Base-by-base conservation (phyloP, 2,888 invertebrate species). In the Drosophila nr. medialis region DNA sequence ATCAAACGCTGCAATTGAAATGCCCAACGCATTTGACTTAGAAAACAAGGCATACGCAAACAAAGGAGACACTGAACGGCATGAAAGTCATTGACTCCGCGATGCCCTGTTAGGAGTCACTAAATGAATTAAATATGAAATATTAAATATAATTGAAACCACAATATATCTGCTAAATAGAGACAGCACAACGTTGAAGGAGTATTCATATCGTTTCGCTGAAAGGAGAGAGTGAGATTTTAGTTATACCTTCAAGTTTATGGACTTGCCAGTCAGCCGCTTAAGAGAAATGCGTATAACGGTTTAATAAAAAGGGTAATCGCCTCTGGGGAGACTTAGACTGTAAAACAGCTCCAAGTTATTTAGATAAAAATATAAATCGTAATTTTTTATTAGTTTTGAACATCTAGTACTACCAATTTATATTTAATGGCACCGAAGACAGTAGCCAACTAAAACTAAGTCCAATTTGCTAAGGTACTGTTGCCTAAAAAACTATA, bases 1-100 rank as follows among this genome's bases (percentile, higher is more conserved):
- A 81, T 89, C 89, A 85, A 85, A 86, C 64, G 78, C 75, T 81
- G 81, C 81, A 89, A 89, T 87, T 89, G 83, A 87, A 86, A 86
- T 86, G 86, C 90, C 66, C 68, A 77, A 73, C 78, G 77, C 89
- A 84, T 78, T 77, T 73, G 76, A 64, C 75, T 77, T 67, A 84
- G 69, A 88, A 74, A 80, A 72, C 79, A 69, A 13, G 63, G 40
- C 77, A 66, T 63, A 48, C 64, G 40, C 64, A 72, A 68, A 61
- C 29, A 30, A 61, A 64, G 30, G 21, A 40, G 4, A 40, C 65
- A 45, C 48, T 55, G 45, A 53, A 58, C 36, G 13, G 15, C 18
- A 56, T 48, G 11, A n/a, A 7, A 29, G 5, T 18, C 38, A 7
- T 27, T 11, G n/a, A 58, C 77, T 65, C 0, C 1, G 6, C 49